A percentile compares a stretch with the other conserved stretches of the same genome.
Conservation (phyloP, 1,140 invertebrate genomes). For the Archegozetes longisetosus region DNA sequence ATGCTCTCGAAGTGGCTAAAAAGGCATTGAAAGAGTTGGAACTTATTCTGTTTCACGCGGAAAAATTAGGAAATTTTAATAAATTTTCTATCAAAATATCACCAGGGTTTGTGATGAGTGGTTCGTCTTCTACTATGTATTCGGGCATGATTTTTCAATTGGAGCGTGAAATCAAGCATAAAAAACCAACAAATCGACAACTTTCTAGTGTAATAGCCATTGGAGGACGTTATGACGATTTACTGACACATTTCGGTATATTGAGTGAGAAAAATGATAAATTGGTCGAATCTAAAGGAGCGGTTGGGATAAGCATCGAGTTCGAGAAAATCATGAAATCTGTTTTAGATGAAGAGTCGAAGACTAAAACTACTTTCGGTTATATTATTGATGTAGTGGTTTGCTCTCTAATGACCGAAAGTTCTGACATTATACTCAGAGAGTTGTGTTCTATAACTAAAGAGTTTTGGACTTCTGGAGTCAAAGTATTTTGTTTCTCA, state of each 20-base stretch:
- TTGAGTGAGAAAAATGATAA: constrained; percentile 26
- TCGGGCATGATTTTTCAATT: constrained; percentile 56
- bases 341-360: constrained; percentile 31
- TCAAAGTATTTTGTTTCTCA: neutral
- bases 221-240: constrained; percentile 41
- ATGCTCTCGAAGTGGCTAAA: neutral
- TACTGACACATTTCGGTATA: constrained; percentile 28
- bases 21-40: neutral
- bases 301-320: constrained; percentile 55
- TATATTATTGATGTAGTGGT: constrained; percentile 9
- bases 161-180: constrained; percentile 39
- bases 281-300: constrained; percentile 32
- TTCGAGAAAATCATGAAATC: constrained; percentile 46
- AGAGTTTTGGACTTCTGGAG: neutral
- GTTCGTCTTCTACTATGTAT: constrained; percentile 47
- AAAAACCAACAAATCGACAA: constrained; percentile 14
- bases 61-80: constrained; percentile 40
- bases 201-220: constrained; percentile 43
- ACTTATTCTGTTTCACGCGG: neutral
- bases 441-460: neutral
- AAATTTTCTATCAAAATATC: constrained; percentile 22
- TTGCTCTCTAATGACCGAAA: neutral
- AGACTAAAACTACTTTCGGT: neutral
- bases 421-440: neutral
- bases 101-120: constrained; percentile 42